Evolutionary conservation across 2,797 vertebrate genomes (phyloP).

Genomic region (Hoplostethus atlanticus): DNA sequence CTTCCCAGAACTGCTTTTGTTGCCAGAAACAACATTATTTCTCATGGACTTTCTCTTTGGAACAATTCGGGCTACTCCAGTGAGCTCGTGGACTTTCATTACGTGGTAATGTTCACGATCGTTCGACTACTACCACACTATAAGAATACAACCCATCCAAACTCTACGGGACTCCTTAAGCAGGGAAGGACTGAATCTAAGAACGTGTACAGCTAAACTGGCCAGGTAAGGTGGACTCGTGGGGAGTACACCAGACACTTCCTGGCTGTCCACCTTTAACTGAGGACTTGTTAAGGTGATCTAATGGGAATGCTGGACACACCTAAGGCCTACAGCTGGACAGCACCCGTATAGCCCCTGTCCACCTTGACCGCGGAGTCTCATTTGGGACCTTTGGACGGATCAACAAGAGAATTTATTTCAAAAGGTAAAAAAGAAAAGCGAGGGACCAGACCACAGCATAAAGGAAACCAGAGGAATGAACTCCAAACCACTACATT

Average conservation of each 20-base stretch:
- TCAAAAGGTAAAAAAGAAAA: constrained; percentile 25
- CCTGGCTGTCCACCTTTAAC: constrained; percentile 29
- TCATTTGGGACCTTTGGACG: constrained; percentile 16
- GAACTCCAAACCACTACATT: constrained; percentile 34
- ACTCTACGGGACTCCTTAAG: constrained; percentile 30
- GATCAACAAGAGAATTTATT: constrained; percentile 23
- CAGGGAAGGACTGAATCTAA: constrained; percentile 23
- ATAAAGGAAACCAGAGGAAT: neutral
- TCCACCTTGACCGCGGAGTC: constrained; percentile 43
- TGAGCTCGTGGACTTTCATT: constrained; percentile 54
- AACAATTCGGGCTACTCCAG: constrained; percentile 32
- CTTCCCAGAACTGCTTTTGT: constrained; percentile 11
- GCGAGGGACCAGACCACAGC: constrained; percentile 12
- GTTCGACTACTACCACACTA: constrained; percentile 38
- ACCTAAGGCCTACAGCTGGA: constrained; percentile 19
- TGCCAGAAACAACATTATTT: constrained; percentile 16
- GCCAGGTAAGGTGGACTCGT: constrained; percentile 10
- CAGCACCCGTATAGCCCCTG: constrained; percentile 61
- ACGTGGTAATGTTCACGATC: constrained; percentile 24
- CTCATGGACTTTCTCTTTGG: constrained; percentile 1
- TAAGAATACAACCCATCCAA: constrained; percentile 25
- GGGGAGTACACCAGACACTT: neutral
- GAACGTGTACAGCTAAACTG: constrained; percentile 62
- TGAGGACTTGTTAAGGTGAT: constrained; percentile 33
- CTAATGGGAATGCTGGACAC: constrained; percentile 22